Percentiles rank a stretch among this genome's conserved stretches.
phyloP scores from a whole-genome alignment of 2,888 invertebrate genomes.

The Cryptus armator region DNA sequence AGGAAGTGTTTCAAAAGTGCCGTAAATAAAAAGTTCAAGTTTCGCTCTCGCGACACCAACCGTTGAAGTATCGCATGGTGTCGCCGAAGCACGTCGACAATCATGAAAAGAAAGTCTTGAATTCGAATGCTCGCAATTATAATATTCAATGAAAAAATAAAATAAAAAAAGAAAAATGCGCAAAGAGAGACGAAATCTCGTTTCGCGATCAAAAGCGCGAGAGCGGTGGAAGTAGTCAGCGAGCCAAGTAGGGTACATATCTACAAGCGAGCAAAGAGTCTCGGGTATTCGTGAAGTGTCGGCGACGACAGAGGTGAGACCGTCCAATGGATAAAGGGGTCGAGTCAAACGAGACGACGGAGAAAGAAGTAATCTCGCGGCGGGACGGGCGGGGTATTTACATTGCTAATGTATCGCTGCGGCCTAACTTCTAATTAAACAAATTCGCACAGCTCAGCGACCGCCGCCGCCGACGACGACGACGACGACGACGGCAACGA shows the following conservation, averaged over 20 bases:
- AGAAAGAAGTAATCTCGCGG: slow-evolving; percentile 38
- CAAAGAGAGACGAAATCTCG: slow-evolving; percentile 46
- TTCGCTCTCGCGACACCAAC: not conserved
- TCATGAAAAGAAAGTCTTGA: not conserved
- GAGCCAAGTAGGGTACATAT: slow-evolving; percentile 33
- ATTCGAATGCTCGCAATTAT: no score
- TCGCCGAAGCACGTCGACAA: not conserved
- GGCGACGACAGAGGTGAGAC: slow-evolving; percentile 61
- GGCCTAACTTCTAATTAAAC: slow-evolving; percentile 85
- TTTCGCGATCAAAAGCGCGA: slow-evolving; percentile 42
- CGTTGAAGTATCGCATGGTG: not conserved
- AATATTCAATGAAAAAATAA: not conserved
- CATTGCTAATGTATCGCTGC: slow-evolving; percentile 84
- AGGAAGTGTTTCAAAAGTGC: not conserved
- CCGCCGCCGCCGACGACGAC: slow-evolving; percentile 67
- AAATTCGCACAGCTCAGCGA: slow-evolving; percentile 84
- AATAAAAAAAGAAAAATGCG: not conserved
- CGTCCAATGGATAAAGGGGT: slow-evolving; percentile 53
- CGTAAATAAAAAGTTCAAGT: not conserved
- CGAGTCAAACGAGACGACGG: slow-evolving; percentile 50
- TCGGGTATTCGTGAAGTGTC: slow-evolving; percentile 55
- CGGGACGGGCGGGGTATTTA: slow-evolving; percentile 79
- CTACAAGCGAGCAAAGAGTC: slow-evolving; percentile 38
- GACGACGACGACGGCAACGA: slow-evolving; percentile 18
- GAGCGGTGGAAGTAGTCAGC: slow-evolving; percentile 39